A percentile compares a stretch with the other conserved stretches of the same genome.
These are phyloP conservation scores for Nemoura dubitans DNA, from an alignment of 2,888 invertebrate species.

Conservation along the genomic window DNA sequence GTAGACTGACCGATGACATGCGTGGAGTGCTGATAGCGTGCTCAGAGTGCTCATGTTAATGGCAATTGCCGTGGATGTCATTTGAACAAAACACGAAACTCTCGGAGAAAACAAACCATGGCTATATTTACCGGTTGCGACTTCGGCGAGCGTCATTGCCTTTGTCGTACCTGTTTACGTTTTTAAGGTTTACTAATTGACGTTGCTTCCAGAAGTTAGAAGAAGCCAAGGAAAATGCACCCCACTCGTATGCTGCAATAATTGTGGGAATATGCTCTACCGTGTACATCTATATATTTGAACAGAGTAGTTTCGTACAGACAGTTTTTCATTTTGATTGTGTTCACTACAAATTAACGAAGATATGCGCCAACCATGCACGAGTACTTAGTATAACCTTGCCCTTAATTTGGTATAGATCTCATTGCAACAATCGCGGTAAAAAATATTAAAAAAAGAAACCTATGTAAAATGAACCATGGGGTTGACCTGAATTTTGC, in stretches of 20 bases:
- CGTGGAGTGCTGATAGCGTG: not conserved
- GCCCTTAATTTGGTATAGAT: not conserved
- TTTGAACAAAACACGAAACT: not conserved
- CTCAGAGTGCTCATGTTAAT: not conserved
- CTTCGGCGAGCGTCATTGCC: not conserved
- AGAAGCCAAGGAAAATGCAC: not conserved
- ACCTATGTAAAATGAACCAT: too few relatives aligned
- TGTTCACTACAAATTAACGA: not conserved
- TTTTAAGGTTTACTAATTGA: not conserved
- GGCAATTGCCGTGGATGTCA: not conserved
- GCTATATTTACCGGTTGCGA: not conserved
- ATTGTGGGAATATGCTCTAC: not conserved
- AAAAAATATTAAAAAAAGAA: too few relatives aligned
- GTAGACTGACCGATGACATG: not conserved
- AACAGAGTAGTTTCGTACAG: too few relatives aligned
- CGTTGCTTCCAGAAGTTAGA: not conserved
- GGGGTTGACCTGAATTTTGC: not conserved
- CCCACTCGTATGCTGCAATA: not conserved
- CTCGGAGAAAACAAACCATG: not conserved
- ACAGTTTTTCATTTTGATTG: not conserved
- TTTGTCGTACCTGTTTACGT: not conserved
- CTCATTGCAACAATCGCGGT: not conserved
- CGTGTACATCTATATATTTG: not conserved
- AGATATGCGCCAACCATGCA: not conserved
- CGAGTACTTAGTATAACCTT: not conserved